A percentile compares a stretch with the other conserved stretches of the same genome.
phyloP scores from a whole-genome alignment of 1,140 invertebrate genomes.

The Helicoverpa armigera region DNA sequence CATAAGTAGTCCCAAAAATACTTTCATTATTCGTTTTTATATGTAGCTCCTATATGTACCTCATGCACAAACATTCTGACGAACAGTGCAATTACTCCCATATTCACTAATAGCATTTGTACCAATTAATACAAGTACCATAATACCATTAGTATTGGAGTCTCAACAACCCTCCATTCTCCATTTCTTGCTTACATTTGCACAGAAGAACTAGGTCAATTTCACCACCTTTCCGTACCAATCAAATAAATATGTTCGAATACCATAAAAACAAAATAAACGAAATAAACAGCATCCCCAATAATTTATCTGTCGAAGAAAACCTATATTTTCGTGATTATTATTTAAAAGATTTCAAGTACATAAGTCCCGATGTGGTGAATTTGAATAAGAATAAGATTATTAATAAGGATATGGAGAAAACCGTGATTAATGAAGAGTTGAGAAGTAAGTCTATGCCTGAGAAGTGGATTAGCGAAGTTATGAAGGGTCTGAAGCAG shows the following conservation, averaged over 20 bases:
- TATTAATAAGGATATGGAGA: constrained; percentile 55
- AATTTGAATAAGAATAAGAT: constrained; percentile 51
- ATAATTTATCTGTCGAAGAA: constrained; percentile 48
- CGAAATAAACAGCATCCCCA: constrained; percentile 37
- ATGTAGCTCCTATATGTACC: too few relatives aligned
- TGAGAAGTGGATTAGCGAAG: constrained; percentile 71
- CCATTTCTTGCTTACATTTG: constrained; percentile 6
- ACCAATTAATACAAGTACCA: constrained; percentile 1
- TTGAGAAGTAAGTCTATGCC: constrained; percentile 53
- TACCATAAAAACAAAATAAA: constrained; percentile 44
- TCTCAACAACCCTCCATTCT: not conserved
- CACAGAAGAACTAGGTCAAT: not conserved
- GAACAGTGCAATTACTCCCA: not conserved
- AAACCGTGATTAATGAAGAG: constrained; percentile 48
- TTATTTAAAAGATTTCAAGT: constrained; percentile 77
- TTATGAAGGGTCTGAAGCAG: constrained; percentile 75
- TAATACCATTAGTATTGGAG: constrained; percentile 22
- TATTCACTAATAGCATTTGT: not conserved
- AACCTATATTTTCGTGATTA: constrained; percentile 62
- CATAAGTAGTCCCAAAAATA: too few relatives aligned
- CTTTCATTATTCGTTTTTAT: too few relatives aligned
- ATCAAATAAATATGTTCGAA: constrained; percentile 20
- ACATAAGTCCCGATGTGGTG: constrained; percentile 68
- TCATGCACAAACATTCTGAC: not conserved
- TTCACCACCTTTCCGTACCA: not conserved